Conservation (phyloP, 1,140 invertebrate genomes). For the Stratiolaelaps scimitus region DNA sequence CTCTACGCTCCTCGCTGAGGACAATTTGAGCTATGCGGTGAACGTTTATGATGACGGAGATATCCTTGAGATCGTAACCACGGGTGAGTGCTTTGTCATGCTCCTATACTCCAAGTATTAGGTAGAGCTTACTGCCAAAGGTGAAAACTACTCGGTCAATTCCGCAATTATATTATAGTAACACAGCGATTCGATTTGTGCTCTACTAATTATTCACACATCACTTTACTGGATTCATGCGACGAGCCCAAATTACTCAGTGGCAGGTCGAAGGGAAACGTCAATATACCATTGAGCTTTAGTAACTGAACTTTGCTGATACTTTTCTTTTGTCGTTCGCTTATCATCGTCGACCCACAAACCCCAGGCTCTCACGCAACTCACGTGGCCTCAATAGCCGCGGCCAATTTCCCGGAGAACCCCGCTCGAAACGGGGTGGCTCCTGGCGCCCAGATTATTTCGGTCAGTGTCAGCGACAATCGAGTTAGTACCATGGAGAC, state of each 20-base stretch:
- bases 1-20: constrained; percentile 53
- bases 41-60: constrained; percentile 88
- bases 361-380: constrained; percentile 78
- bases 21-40: constrained; percentile 76
- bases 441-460: constrained; percentile 88
- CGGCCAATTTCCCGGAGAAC: constrained; percentile 75
- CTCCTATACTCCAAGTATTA: constrained; percentile 20
- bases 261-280: no score
- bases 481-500: constrained; percentile 90
- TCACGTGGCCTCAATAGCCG: constrained; percentile 88
- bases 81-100: constrained; percentile 56
- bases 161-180: not conserved
- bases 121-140: no score
- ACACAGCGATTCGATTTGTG: no score
- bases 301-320: not conserved
- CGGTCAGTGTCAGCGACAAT: constrained; percentile 76
- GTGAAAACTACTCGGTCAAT: not conserved
- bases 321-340: not conserved
- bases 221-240: no score
- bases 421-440: constrained; percentile 86
- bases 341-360: not conserved
- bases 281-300: no score
- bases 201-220: no score
- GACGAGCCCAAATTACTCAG: no score
- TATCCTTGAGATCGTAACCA: constrained; percentile 76